Evolutionary conservation across 1,140 invertebrate genomes (phyloP), one percentile per base, ranked within the genome.

Genomic region (Drosophila pandora): DNA sequence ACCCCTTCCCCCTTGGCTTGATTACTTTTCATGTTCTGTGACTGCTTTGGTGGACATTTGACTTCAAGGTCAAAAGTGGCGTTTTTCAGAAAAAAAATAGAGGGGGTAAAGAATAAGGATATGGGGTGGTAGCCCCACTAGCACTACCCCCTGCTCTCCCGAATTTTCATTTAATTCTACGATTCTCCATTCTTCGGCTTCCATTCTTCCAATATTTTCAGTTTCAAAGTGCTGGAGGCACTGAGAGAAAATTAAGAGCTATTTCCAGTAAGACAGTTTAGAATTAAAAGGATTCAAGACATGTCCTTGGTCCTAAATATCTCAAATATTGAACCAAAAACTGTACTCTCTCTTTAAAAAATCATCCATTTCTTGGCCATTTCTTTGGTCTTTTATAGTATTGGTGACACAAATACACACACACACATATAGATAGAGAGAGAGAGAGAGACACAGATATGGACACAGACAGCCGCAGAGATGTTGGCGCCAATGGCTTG

Each of bases 401-500:
- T n/a, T 55, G 59, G 25, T 71, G 64, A 55, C 47, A 52, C 59
- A 47, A 37, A 48, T 52, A 48, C 53, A 58, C 22, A 62, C 43
- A 43, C 47, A 47, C 28, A 43, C 28, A 34, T 13, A 39, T 2
- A 43, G 6, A 28, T 39, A 67, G 32, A 30, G 23, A 52, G 23
- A 58, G 37, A 25, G 30, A 30, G 9, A 34, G 13, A 54, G 32
- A 43, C 50, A 45, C 8, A 53, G 47, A 50, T 45, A 59, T 45
- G 39, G 45, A 67, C 65, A 68, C 50, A 69, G 63, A 79, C 65
- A 69, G 58, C 70, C 58, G 68, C 30, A 75, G 71, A 76, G 72
- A 55, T 76, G 71, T 65, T 74, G 71, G 80, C 80, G 80, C 80
- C 79, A 76, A 76, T 70, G 79, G 79, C 72, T 83, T 79, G 76